A percentile compares a stretch with the other conserved stretches of the same genome.
phyloP scores from a whole-genome alignment of 2,797 vertebrate genomes.

The Clamator glandarius region DNA sequence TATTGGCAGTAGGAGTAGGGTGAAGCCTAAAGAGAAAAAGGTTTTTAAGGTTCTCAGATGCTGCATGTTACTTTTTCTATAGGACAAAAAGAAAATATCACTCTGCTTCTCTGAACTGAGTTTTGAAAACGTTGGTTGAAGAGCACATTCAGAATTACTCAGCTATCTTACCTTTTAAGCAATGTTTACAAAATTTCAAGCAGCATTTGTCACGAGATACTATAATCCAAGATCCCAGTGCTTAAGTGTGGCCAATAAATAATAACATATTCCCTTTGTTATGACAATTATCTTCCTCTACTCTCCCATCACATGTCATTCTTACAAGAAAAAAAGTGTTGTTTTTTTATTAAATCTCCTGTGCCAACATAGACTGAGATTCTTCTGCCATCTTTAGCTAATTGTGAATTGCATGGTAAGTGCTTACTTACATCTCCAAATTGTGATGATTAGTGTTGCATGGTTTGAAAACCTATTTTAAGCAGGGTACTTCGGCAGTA shows the following conservation, averaged over 20 bases:
- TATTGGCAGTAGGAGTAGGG: background rate
- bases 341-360: background rate
- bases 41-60: background rate
- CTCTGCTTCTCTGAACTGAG: background rate
- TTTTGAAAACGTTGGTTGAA: slow-evolving; percentile 8
- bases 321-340: slow-evolving; percentile 40
- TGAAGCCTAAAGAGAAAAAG: background rate
- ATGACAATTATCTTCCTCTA: slow-evolving; percentile 70
- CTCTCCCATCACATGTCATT: slow-evolving; percentile 73
- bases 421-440: slow-evolving; percentile 43
- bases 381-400: slow-evolving; percentile 52
- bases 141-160: slow-evolving; percentile 3
- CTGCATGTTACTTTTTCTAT: background rate
- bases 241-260: slow-evolving; percentile 72
- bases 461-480: slow-evolving; percentile 58
- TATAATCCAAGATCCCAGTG: slow-evolving; percentile 54
- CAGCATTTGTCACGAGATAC: slow-evolving; percentile 65
- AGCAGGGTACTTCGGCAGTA: slow-evolving; percentile 24
- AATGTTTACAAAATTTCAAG: slow-evolving; percentile 67
- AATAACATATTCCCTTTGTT: slow-evolving; percentile 74
- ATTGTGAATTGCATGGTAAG: slow-evolving; percentile 58
- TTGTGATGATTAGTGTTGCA: slow-evolving; percentile 44
- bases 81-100: background rate
- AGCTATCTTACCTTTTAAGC: slow-evolving; percentile 36
- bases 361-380: slow-evolving; percentile 36